These are phyloP conservation scores for Saccopteryx bilineata DNA, from an alignment of 2,113 vertebrate genomes.

Conservation along the genomic window DNA sequence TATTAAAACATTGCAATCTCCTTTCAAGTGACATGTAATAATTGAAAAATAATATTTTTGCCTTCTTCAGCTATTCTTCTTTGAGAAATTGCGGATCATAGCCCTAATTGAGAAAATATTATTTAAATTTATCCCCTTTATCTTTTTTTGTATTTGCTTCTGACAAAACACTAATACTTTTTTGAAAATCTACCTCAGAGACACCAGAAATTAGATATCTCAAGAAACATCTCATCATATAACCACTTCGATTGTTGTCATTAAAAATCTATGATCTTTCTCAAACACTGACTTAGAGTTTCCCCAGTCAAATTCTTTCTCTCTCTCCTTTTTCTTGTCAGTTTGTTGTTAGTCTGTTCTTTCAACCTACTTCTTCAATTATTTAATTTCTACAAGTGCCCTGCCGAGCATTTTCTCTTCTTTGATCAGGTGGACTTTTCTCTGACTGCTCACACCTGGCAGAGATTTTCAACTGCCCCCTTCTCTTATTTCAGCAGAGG, in stretches of 20 bases:
- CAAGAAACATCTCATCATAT: background rate
- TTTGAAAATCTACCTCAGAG: background rate
- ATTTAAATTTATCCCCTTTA: background rate
- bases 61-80: background rate
- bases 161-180: background rate
- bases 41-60: background rate
- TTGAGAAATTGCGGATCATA: background rate
- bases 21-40: background rate
- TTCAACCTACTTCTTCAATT: background rate
- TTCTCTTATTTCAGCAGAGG: background rate
- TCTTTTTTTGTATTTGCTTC: background rate
- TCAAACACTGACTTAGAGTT: background rate
- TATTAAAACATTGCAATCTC: background rate
- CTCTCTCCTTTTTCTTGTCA: background rate
- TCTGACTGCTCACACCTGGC: background rate
- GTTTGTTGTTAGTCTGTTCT: background rate
- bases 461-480: fast-evolving
- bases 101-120: background rate
- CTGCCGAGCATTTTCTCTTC: background rate
- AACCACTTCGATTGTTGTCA: background rate
- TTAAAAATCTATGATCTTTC: background rate
- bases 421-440: background rate
- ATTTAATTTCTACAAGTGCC: background rate
- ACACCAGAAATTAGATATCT: background rate
- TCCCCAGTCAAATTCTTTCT: background rate